Conservation (phyloP, 2,888 invertebrate species). For the Caenorhabditis sulstoni region DNA sequence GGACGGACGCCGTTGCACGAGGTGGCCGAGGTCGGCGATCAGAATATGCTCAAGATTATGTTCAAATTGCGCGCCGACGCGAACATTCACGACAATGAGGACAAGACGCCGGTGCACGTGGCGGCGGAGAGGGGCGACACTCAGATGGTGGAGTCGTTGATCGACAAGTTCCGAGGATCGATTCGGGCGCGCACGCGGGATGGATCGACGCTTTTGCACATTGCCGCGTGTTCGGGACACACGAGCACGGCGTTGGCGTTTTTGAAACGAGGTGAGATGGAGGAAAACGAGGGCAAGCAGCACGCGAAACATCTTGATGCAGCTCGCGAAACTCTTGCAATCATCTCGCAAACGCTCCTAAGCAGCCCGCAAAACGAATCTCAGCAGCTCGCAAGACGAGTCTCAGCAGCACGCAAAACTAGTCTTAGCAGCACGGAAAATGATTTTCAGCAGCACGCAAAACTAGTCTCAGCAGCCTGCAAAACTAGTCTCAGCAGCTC, state of each 20-base stretch:
- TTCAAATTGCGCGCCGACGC: slow-evolving; percentile 95
- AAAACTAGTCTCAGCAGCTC: no score
- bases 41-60: slow-evolving; percentile 93
- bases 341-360: no score
- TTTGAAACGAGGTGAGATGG: slow-evolving; percentile 90
- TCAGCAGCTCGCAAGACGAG: no score
- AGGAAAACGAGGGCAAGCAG: no score
- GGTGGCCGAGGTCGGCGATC: slow-evolving; percentile 92
- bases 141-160: slow-evolving; percentile 92
- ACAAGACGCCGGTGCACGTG: slow-evolving; percentile 96
- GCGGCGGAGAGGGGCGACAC: slow-evolving; percentile 98
- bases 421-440: no score
- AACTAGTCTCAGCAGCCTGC: no score
- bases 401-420: no score
- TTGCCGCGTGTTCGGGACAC: slow-evolving; percentile 96
- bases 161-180: slow-evolving; percentile 97
- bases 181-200: slow-evolving; percentile 83
- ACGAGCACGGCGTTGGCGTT: slow-evolving; percentile 98
- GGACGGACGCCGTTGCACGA: slow-evolving; percentile 96
- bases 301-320: no score
- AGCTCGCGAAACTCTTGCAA: no score
- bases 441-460: no score
- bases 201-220: slow-evolving; percentile 98
- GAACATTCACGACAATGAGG: slow-evolving; percentile 93
- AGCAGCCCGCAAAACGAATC: no score